phyloP scores from a whole-genome alignment of 2,888 invertebrate species.

The Aromia moschata region DNA sequence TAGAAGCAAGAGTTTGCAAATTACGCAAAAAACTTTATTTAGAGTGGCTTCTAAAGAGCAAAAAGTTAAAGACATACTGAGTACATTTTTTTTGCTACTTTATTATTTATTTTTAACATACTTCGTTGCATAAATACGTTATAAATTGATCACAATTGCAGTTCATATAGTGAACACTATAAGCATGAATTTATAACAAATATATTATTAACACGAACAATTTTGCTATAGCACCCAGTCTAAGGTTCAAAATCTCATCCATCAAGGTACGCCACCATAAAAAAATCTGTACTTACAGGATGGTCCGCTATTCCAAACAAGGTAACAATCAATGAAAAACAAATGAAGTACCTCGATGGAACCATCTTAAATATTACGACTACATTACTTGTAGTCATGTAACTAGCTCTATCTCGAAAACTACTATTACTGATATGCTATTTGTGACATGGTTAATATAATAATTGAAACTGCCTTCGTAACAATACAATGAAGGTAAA shows the following conservation, averaged over 20 bases:
- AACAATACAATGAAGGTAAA: conserved; percentile 25
- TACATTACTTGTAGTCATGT: conserved; percentile 31
- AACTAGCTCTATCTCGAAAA: conserved; percentile 44
- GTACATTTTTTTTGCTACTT: conserved; percentile 44
- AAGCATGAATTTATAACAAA: conserved; percentile 59
- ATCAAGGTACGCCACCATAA: conserved; percentile 41
- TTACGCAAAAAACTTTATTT: conserved; percentile 31
- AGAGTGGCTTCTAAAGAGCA: conserved; percentile 47
- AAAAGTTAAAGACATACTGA: conserved; percentile 42
- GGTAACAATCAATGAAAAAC: conserved; percentile 29
- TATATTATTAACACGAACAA: conserved; percentile 57
- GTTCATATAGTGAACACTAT: conserved; percentile 65
- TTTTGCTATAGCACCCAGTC: conserved; percentile 60
- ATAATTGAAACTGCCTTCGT: conserved; percentile 26
- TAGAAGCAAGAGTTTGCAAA: conserved; percentile 9
- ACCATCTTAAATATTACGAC: conserved; percentile 29
- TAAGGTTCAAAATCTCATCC: conserved; percentile 49
- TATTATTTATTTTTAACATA: conserved; percentile 43
- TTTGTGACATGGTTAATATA: conserved; percentile 55
- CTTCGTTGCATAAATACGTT: conserved; percentile 59
- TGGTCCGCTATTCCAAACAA: conserved; percentile 49
- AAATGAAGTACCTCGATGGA: conserved; percentile 23
- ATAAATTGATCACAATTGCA: conserved; percentile 63
- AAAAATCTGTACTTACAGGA: conserved; percentile 38
- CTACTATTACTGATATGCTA: conserved; percentile 59